Evolutionary conservation across 1,140 invertebrate genomes (phyloP).

Genomic region (Cecropterus lyciades): DNA sequence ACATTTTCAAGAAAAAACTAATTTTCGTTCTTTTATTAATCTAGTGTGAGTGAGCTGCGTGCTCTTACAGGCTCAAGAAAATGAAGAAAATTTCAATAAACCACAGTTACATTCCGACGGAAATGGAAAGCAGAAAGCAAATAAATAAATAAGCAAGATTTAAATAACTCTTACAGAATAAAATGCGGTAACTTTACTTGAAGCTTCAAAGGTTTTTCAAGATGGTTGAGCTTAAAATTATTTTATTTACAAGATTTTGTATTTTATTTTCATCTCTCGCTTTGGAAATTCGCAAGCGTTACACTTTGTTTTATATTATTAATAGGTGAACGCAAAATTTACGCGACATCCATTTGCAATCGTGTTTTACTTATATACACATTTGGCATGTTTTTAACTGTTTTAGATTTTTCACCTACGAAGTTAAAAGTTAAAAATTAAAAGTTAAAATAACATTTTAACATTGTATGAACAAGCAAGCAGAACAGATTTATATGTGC

Average conservation of each 20-base stretch:
- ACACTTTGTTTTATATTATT: not conserved
- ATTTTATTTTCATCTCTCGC: conserved; percentile 17
- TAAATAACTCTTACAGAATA: conserved; percentile 15
- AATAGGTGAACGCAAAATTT: not conserved
- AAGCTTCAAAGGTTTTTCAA: conserved; percentile 19
- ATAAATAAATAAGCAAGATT: conserved; percentile 14
- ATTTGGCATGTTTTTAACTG: too few species aligned
- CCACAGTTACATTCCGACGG: conserved; percentile 1
- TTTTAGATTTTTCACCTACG: too few species aligned
- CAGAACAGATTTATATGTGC: too few species aligned
- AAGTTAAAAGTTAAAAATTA: too few species aligned
- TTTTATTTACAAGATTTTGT: conserved; percentile 14
- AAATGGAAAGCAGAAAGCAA: not conserved
- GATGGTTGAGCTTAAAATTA: conserved; percentile 15
- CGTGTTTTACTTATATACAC: too few species aligned
- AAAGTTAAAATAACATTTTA: too few species aligned
- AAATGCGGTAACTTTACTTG: conserved; percentile 22
- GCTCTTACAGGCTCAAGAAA: not conserved
- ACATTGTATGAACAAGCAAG: too few species aligned
- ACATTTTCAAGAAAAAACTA: too few species aligned
- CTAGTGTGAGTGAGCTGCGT: not conserved
- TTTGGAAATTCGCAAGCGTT: conserved; percentile 1
- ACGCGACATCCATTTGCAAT: not conserved
- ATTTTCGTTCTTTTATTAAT: not conserved
- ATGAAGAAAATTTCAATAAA: conserved; percentile 6